Evolutionary conservation across 2,113 vertebrate species (phyloP).

Genomic region (Cariama cristata): DNA sequence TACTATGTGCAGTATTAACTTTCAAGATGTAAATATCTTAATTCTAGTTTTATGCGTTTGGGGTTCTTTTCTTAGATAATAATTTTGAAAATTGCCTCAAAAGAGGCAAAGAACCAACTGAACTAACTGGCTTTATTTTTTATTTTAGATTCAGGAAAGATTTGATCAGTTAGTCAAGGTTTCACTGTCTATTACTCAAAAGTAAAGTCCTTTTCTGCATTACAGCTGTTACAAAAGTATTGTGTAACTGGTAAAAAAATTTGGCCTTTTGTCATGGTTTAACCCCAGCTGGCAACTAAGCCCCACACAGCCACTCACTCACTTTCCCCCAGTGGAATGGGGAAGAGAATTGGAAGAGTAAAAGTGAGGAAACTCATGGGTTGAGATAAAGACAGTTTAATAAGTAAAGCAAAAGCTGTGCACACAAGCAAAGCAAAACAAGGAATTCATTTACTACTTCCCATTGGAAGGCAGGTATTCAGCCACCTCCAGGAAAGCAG

Average conservation of each 20-base stretch:
- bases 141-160: background rate
- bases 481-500: background rate
- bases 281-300: background rate
- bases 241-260: background rate
- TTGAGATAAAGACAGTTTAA: too few species aligned
- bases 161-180: background rate
- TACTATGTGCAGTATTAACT: background rate
- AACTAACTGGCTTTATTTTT: background rate
- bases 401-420: too few species aligned
- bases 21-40: background rate
- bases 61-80: accelerated
- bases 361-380: too few species aligned
- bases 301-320: background rate
- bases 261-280: background rate
- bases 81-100: background rate
- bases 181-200: background rate
- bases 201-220: background rate
- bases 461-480: too few species aligned
- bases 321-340: background rate
- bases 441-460: too few species aligned
- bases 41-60: background rate
- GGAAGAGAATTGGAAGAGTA: background rate
- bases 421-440: too few species aligned
- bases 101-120: background rate
- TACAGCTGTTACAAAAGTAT: background rate